Percentiles rank a stretch among this genome's conserved stretches.
Conservation (phyloP, 2,888 invertebrate species). For the Taenaris catops region DNA sequence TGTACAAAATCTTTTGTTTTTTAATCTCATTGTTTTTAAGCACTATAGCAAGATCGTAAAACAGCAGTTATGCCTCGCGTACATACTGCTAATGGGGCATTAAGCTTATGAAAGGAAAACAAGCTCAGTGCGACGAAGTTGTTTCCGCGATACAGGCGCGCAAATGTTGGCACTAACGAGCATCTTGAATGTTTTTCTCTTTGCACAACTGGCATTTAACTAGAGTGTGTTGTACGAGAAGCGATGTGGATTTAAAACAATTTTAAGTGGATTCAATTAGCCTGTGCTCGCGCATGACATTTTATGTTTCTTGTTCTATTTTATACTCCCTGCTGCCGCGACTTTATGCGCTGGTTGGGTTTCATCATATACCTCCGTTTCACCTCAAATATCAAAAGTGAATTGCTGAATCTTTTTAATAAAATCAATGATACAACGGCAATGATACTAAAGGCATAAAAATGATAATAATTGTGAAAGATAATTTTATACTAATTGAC, state of each 20-base stretch:
- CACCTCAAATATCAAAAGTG: too few relatives aligned
- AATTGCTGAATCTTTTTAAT: too few relatives aligned
- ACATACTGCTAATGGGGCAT: constrained; percentile 8
- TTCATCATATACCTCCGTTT: too few relatives aligned
- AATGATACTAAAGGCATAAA: too few relatives aligned
- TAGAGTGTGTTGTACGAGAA: constrained; percentile 3
- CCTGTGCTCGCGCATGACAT: constrained; percentile 6
- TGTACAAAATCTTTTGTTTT: too few relatives aligned
- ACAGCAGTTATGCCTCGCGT: constrained; percentile 4
- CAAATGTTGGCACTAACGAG: constrained; percentile 21
- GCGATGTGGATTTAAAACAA: neutral
- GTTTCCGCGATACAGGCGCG: constrained; percentile 14
- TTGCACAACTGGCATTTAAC: constrained; percentile 15
- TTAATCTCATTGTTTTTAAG: constrained; percentile 1
- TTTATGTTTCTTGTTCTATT: too few relatives aligned
- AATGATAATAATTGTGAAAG: too few relatives aligned
- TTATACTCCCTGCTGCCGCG: too few relatives aligned
- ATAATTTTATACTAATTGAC: too few relatives aligned
- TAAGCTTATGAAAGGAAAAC: constrained; percentile 15
- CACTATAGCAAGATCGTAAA: constrained; percentile 4
- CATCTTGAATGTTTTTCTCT: constrained; percentile 22
- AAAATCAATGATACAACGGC: too few relatives aligned
- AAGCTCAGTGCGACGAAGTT: constrained; percentile 12
- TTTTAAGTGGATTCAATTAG: too few relatives aligned
- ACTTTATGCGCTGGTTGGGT: too few relatives aligned